Evolutionary conservation across 2,113 vertebrate species (phyloP).

Genomic region (Bos javanicus): DNA sequence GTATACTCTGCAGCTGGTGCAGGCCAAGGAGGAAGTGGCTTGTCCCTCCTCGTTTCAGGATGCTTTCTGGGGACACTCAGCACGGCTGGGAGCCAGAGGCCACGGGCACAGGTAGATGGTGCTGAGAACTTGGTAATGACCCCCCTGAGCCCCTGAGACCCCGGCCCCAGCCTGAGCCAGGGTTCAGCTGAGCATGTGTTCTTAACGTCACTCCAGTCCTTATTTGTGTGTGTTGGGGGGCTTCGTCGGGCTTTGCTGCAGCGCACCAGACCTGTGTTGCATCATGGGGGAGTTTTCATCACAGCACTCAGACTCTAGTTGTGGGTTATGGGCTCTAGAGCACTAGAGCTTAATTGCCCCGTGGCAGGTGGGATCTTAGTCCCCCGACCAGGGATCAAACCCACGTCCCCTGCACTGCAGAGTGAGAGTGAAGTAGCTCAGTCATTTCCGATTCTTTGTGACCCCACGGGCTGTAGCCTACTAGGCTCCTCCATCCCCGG

Average conservation of each 20-base stretch:
- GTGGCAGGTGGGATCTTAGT: neutral
- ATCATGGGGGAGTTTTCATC: rapidly evolving
- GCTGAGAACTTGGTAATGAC: neutral
- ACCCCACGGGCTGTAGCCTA: neutral
- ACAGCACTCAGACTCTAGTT: neutral
- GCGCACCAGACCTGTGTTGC: neutral
- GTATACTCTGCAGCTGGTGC: neutral
- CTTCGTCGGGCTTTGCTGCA: neutral
- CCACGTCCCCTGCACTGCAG: neutral
- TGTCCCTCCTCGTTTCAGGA: neutral
- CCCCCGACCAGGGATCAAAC: rapidly evolving
- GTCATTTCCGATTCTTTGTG: neutral
- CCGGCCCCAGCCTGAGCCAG: neutral
- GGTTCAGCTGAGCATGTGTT: too few relatives aligned
- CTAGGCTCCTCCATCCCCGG: neutral
- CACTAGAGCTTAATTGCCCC: neutral
- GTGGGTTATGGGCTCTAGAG: neutral
- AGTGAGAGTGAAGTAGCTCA: neutral
- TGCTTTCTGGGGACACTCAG: neutral
- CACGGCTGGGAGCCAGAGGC: neutral
- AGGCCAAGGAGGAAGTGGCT: neutral
- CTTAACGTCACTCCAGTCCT: neutral
- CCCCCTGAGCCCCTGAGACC: rapidly evolving
- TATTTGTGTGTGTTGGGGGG: neutral
- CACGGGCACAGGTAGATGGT: rapidly evolving